Evolutionary conservation across 2,888 invertebrate genomes (phyloP).

Genomic region (Lobophora halterata): DNA sequence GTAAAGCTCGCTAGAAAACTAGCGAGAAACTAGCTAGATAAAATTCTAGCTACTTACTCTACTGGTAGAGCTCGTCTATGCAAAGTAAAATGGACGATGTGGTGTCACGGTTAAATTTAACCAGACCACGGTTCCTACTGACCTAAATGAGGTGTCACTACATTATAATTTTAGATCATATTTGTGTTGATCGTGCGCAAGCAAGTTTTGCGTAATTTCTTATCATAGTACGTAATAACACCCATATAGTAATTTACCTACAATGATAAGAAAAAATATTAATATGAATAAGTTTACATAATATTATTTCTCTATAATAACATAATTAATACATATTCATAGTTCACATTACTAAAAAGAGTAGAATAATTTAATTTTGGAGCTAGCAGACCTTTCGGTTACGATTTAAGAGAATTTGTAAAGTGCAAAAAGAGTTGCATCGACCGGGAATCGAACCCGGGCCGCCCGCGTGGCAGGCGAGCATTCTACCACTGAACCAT

Average conservation of each 20-base stretch:
- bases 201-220: too few relatives aligned
- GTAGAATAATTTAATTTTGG: too few relatives aligned
- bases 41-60: too few relatives aligned
- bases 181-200: slow-evolving; percentile 9
- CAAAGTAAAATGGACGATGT: slow-evolving; percentile 9
- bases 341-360: too few relatives aligned
- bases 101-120: slow-evolving; percentile 38
- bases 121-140: slow-evolving; percentile 39
- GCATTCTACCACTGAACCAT: slow-evolving; percentile 79
- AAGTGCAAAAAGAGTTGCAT: slow-evolving; percentile 49
- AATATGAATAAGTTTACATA: not conserved
- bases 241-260: not conserved
- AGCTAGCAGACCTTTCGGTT: too few relatives aligned
- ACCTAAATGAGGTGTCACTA: slow-evolving; percentile 43
- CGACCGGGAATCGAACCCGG: slow-evolving; percentile 82
- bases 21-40: too few relatives aligned
- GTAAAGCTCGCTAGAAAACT: too few relatives aligned
- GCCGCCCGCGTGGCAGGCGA: slow-evolving; percentile 82
- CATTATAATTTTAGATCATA: slow-evolving; percentile 36
- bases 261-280: not conserved
- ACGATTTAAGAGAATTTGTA: not conserved
- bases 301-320: too few relatives aligned
- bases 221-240: too few relatives aligned
- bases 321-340: too few relatives aligned
- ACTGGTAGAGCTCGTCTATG: too few relatives aligned